Base-by-base conservation (phyloP, 2,888 invertebrate genomes). In the Holacanthella duospinosa region DNA sequence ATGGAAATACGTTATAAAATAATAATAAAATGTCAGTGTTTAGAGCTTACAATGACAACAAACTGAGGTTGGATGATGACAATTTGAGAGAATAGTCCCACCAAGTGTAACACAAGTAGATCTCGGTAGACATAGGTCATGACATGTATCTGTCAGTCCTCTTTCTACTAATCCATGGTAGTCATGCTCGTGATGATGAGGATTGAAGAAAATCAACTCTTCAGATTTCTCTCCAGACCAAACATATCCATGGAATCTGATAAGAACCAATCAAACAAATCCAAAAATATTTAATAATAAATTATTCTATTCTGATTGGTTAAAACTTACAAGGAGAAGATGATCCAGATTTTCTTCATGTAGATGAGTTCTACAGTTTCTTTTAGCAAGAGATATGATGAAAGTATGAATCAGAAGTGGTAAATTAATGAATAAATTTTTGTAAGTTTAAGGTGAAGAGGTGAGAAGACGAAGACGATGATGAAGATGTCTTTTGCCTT, bases 41-140 rank as follows among this genome's bases (percentile, higher is more conserved):
- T n/a, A n/a, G n/a, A n/a, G 9, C 36, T 29, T 36, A 58, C 58
- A 58, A 24, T 58, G 58, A 36, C 58, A 58, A 26, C 44, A 59
- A 44, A 43, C 25, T 4, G 44, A 6, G 27, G 55, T 12, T 44
- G 59, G 26, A 24, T 25, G 43, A 24, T 21, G n/a, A 44, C 59
- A 59, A 6, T 9, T 6, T n/a, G 43, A 58, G 19, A 21, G 3
- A 19, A 19, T 6, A 3, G 12, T 19, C n/a, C 58, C 58, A 27
- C 58, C 59, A 25, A 43, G 4, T 6, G 3, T 6, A 43, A 26
- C n/a, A 21, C 44, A 43, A 4, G 59, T 59, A 12, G 59, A 19
- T 43, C 26, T 19, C 9, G 44, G 43, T 3, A 59, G 25, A 12
- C 59, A 43, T 4, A 59, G 21, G 29, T 44, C 29, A 43, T 9